These are phyloP conservation scores for Setophaga petechia DNA, from an alignment of 2,113 vertebrate genomes.

Conservation along the genomic window DNA sequence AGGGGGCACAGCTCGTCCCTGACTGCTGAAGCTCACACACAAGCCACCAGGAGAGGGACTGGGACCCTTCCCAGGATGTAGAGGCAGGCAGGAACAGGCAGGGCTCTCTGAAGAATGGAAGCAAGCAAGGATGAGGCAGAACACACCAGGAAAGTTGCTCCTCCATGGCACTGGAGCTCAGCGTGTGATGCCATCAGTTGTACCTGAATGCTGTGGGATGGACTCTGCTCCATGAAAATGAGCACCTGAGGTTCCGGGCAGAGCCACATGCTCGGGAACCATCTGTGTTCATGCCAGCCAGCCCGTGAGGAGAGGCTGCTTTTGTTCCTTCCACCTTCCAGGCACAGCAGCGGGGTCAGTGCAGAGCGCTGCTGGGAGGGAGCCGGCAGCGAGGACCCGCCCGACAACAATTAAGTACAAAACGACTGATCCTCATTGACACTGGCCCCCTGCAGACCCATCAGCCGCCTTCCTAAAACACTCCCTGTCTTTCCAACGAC, in stretches of 20 bases:
- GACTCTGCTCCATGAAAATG: neutral
- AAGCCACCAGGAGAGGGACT: neutral
- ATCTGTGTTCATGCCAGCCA: neutral
- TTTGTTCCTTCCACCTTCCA: conserved; percentile 20
- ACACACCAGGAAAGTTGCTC: neutral
- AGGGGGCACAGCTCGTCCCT: conserved; percentile 48
- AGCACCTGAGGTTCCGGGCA: neutral
- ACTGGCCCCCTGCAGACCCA: conserved; percentile 56
- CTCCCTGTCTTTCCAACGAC: conserved; percentile 37
- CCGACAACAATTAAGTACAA: conserved; percentile 72
- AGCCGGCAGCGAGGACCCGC: conserved; percentile 9
- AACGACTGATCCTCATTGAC: conserved; percentile 75
- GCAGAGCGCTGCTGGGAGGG: neutral
- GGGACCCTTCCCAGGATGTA: neutral
- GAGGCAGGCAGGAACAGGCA: neutral
- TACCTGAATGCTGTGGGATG: neutral
- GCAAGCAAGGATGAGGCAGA: neutral
- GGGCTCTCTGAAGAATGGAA: neutral
- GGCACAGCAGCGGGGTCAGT: neutral
- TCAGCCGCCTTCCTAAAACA: conserved; percentile 15
- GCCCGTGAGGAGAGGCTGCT: neutral
- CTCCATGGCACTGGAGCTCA: neutral
- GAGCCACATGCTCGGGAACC: neutral
- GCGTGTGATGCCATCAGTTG: neutral
- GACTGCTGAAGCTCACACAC: conserved; percentile 23